Base-by-base conservation (phyloP, 2,797 vertebrate genomes). In the Falco cherrug region DNA sequence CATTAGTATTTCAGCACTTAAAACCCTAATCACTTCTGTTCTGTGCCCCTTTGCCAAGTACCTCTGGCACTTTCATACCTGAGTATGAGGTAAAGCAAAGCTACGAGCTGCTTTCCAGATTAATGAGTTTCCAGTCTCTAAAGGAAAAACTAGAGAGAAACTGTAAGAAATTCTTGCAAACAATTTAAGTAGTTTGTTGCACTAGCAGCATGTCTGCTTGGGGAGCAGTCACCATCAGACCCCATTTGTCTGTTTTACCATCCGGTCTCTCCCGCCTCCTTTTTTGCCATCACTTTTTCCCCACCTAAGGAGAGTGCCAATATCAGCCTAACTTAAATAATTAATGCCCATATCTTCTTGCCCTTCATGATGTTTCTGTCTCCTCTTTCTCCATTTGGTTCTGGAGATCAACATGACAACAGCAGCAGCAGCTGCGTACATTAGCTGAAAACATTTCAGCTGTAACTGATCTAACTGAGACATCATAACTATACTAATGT, bases 321-420 rank as follows among this genome's bases (percentile, higher is more conserved):
- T 48, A 86, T 71, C 25, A 81, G 13, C 29, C 41, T 65, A 84
- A 80, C 13, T 51, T 48, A 21, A 85, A 89, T 86, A 69, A 53
- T 17, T 16, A 87, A 61, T 45, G 79, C 37, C 31, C 22, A 16
- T 67, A 53, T 77, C 26, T 57, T 82, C 45, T 68, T 71, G 37
- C 39, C 31, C 69, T 91, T 85, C 45, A 31, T 29, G 53, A 50
- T 31, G 14, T 33, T 93, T 26, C 39, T 43, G 18, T 84, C 73
- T 94, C 77, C 17, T 39, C 64, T 95, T 91, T 94, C 82, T 88
- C 67, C 60, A 29, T 89, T 96, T 97, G 67, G 83, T 94, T 97
- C 70, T 73, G 80, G 93, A 60, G 83, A 94, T 93, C 90, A 93
- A 74, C n/a, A 48, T 65, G 75, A 89, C 75, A 92, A 84, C 28